Base-by-base conservation (phyloP, 2,797 vertebrate genomes). In the Mergus octosetaceus region DNA sequence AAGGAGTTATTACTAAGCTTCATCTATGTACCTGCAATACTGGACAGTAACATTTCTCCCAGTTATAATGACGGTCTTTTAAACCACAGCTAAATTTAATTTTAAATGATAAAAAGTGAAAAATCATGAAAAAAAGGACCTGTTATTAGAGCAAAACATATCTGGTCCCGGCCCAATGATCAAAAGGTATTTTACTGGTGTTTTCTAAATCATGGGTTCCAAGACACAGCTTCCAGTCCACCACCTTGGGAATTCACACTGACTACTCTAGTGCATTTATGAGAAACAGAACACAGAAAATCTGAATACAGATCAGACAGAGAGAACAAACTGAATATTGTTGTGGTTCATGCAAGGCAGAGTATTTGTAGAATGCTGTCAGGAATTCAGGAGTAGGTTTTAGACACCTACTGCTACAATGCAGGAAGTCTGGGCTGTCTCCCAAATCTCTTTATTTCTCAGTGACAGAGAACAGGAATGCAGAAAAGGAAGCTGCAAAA, bases 361-460 rank as follows among this genome's bases (percentile, higher is more conserved):
- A 85, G 58, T 84, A 79, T 85, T 87, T 87, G 70, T 53, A 88
- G 56, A 94, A 87, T 41, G 20, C 41, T 91, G 60, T 60, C n/a
- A 92, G 64, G 79, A 75, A 88, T 81, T 70, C 54, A 24, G 6
- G 47, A 70, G 53, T 49, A 81, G 47, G 34, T 57, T 94, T 93
- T 76, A 74, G 64, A 87, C 28, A 57, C 39, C 71, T 57, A 68
- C 56, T 77, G 32, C 36, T 89, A 60, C 24, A 60, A 11, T 72
- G 72, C 0, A 1, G 24, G 28, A 82, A 77, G 32, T 51, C 38
- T 25, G 34, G 43, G 17, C 51, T 87, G 32, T 89, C 93, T 91
- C 57, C n/a, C 34, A 65, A 60, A 17, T 66, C 7, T 47, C 2
- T 0, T 74, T 75, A 66, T 66, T 93, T 87, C 32, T 89, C 66